phyloP scores from a whole-genome alignment of 2,888 invertebrate species.

The Odontomyia ornata region DNA sequence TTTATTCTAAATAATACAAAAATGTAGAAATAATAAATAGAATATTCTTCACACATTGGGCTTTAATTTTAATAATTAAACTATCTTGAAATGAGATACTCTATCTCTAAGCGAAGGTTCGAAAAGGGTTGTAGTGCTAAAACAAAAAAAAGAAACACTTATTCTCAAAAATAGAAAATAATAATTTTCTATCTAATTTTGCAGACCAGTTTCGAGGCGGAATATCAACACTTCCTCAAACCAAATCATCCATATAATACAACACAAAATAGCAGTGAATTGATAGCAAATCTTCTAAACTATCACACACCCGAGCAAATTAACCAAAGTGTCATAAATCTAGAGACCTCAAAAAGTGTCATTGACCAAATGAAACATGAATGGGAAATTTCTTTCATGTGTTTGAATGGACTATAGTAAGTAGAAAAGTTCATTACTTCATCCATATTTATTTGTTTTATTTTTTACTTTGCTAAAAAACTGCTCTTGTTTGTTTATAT shows the following conservation, averaged over 20 bases:
- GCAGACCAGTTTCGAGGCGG: neutral
- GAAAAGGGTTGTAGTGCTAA: too few species aligned
- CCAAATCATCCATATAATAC: neutral
- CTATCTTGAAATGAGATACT: too few species aligned
- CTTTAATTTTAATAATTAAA: too few species aligned
- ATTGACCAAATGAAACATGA: slow-evolving; percentile 36
- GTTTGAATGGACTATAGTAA: slow-evolving; percentile 18
- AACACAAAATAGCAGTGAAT: neutral
- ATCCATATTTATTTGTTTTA: neutral
- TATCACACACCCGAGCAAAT: neutral
- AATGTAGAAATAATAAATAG: too few species aligned
- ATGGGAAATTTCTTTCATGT: neutral
- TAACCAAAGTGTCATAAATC: neutral
- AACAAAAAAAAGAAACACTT: too few species aligned
- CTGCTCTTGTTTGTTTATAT: too few species aligned
- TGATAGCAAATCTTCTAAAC: neutral
- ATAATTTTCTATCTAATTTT: too few species aligned
- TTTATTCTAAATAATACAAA: too few species aligned
- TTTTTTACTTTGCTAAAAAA: neutral
- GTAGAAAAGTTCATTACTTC: neutral
- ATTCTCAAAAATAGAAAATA: too few species aligned
- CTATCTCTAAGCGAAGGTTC: too few species aligned
- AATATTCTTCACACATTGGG: too few species aligned
- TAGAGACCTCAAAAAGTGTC: neutral
- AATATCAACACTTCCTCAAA: neutral